Base-by-base conservation (phyloP, 53 echinoderm and acorn worm genomes). In the Glandiceps talaboti region DNA sequence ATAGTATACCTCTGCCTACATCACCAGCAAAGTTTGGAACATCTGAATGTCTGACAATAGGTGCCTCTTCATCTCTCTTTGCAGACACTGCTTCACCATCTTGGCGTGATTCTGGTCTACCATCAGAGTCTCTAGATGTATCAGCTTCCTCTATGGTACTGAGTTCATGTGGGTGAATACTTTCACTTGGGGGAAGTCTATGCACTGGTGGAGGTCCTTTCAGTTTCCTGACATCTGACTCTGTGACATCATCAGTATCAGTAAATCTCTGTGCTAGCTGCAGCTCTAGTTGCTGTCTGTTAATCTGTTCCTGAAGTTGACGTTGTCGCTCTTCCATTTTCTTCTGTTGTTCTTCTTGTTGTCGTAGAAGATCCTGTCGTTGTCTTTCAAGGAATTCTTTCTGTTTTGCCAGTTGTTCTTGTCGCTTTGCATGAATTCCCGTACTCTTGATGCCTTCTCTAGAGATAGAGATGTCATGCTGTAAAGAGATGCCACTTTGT, bases 81-180 rank as follows among this genome's bases (percentile, higher is more conserved):
- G 64, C 64, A 45, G 64, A 45, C 20, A 45, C 20, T 45, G 64
- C 64, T 45, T 45, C 64, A 12, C 6, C 64, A 45, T 45, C 64
- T 45, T 12, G 64, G 6, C 64, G 64, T 45, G 64, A 45, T 6
- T 12, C 64, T 12, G 64, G 64, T 20, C 64, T 45, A 45, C 64
- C 64, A 6, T 45, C 64, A 45, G 64, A 45, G 75, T 77, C 82
- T 26, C 73, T 73, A 0, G 97, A 88, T 0, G 91, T 90, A 26
- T 97, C 97, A 30, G 82, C 88, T 76, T 97, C 97, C 0, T 88
- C 29, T 27, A 97, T 97, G 30, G 97, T 97, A 74, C 97, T 97
- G 28, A 97, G 77, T 78, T 97, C 97, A 83, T 97, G 97, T 33
- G 91, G 91, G 27, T 81, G 77, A 27, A 86, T 79, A 73, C 87